Evolutionary conservation across 2,797 vertebrate species (phyloP).

Genomic region (Protonibea diacanthus): DNA sequence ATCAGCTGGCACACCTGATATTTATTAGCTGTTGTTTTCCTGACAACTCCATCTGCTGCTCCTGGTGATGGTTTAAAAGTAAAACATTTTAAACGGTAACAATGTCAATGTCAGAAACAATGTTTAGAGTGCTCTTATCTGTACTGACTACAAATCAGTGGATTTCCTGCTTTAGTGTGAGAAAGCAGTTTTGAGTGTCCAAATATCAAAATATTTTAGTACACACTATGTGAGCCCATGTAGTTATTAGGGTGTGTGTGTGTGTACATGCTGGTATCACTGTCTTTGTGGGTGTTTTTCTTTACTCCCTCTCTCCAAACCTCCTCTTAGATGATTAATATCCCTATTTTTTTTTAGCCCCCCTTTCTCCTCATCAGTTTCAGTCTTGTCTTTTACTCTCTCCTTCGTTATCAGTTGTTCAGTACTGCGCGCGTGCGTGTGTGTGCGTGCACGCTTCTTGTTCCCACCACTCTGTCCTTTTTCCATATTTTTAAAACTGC

Average conservation of each 20-base stretch:
- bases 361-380: background rate
- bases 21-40: background rate
- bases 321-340: constrained; percentile 49
- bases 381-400: constrained; percentile 21
- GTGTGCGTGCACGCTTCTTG: background rate
- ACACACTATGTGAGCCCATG: background rate
- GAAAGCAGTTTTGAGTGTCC: background rate
- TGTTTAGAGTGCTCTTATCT: background rate
- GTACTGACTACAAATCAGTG: background rate
- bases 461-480: constrained; percentile 16
- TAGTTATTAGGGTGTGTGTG: background rate
- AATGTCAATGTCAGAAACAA: too few relatives aligned
- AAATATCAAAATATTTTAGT: background rate
- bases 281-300: background rate
- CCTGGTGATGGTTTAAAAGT: background rate
- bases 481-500: constrained; percentile 51
- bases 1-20: background rate
- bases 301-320: constrained; percentile 7
- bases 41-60: background rate
- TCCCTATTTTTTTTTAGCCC: constrained; percentile 9
- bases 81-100: background rate
- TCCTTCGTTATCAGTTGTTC: constrained; percentile 7
- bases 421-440: background rate
- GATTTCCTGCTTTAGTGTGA: background rate
- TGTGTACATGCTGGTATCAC: constrained; percentile 13